Conservation (phyloP, 1,140 invertebrate genomes). For the Brachionus sp. region DNA sequence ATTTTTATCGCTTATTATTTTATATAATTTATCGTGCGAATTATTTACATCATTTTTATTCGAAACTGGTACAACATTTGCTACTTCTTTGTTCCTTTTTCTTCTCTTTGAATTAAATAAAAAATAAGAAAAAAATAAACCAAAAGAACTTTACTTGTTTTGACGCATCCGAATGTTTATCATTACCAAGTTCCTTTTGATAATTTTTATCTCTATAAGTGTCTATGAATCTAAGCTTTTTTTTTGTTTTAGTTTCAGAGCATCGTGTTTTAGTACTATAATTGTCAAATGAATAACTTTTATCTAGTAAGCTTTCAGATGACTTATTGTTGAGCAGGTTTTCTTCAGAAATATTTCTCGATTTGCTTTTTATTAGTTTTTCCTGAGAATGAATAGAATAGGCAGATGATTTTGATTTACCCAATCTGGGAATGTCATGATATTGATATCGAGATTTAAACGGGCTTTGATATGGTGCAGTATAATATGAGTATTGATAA, state of each 20-base stretch:
- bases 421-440: background rate
- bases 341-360: background rate
- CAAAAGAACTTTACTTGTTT: background rate
- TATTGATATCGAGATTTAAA: background rate
- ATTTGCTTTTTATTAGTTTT: background rate
- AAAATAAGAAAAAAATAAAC: background rate
- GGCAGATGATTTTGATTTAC: background rate
- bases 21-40: background rate
- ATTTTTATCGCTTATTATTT: slow-evolving; percentile 22
- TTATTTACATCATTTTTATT: slow-evolving; percentile 3
- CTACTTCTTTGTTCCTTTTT: background rate
- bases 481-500: background rate
- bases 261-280: background rate
- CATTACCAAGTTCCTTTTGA: background rate
- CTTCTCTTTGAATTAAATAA: background rate
- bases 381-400: background rate
- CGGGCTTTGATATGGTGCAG: background rate
- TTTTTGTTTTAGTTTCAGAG: background rate
- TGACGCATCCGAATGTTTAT: background rate
- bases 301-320: background rate
- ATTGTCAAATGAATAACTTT: background rate
- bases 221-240: slow-evolving; percentile 4
- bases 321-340: background rate
- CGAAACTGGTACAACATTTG: background rate
- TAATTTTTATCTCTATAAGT: background rate